A percentile compares a stretch with the other conserved stretches of the same genome.
These are phyloP conservation scores for Hetaerina americana DNA, from an alignment of 1,140 invertebrate species.

Conservation along the genomic window DNA sequence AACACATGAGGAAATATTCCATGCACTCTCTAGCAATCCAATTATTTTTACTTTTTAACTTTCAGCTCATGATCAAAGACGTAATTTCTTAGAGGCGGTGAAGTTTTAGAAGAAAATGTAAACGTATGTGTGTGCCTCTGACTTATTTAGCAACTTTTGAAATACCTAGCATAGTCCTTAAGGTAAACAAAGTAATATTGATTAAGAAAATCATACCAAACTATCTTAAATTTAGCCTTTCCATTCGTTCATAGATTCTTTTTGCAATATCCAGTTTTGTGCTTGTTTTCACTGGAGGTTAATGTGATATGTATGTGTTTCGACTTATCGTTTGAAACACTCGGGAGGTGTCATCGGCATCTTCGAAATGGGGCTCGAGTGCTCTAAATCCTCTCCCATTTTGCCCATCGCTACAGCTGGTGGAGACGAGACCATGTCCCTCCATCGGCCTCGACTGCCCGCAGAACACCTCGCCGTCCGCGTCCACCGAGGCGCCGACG, in stretches of 20 bases:
- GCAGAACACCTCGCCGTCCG: not conserved
- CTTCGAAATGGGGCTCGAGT: not conserved
- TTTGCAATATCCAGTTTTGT: not conserved
- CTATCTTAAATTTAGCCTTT: too few species aligned
- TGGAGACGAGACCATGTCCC: constrained; percentile 11
- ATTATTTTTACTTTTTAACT: too few species aligned
- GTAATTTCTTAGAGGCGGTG: not conserved
- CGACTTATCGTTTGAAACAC: not conserved
- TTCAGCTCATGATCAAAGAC: too few species aligned
- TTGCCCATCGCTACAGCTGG: constrained; percentile 4
- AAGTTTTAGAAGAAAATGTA: not conserved
- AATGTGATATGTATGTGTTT: too few species aligned
- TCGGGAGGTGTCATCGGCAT: constrained; percentile 4
- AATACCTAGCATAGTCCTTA: too few species aligned
- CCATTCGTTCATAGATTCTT: not conserved
- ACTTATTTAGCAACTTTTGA: too few species aligned
- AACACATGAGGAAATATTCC: too few species aligned
- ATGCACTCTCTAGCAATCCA: too few species aligned
- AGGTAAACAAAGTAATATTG: too few species aligned
- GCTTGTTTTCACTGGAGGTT: too few species aligned
- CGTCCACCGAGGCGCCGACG: not conserved
- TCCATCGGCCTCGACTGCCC: not conserved
- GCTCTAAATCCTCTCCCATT: not conserved
- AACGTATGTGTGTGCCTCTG: too few species aligned
- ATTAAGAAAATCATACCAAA: too few species aligned